Evolutionary conservation across 1,140 invertebrate genomes (phyloP), one percentile per base, ranked within the genome.

Genomic region (Rhopalosiphum padi): DNA sequence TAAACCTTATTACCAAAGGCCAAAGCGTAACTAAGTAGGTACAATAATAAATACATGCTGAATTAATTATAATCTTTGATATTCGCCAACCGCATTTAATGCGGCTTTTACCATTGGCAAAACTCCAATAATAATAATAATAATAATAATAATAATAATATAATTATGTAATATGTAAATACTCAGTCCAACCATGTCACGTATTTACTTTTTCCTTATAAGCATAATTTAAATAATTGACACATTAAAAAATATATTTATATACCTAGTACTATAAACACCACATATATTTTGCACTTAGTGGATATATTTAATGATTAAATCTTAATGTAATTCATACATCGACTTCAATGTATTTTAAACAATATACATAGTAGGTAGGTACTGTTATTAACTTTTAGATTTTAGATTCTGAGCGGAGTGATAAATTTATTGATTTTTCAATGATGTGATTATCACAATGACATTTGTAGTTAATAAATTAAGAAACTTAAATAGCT

Each of bases 41-140:
- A 77, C 60, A n/a, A 68, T 43, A 43, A 85, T 43, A 41, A 85
- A 43, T 21, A 3, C 15, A 86, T 41, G 37, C 25, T 3, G 23
- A 86, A 86, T 86, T 41, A 25, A 86, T 86, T 86, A 43, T 86
- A 41, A 86, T 86, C 37, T 86, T 43, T 43, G 83, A 86, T 43
- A 43, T 30, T 43, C 83, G 23, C 41, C 37, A 86, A 86, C 37
- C 83, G 23, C 83, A 11, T 86, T 43, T 41, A 15, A 86, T 43
- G 23, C 23, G 23, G 23, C 83, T 43, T 85, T 86, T 86, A 30
- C 23, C 23, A 43, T 86, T 86, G 83, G 83, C 83, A 86, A 43
- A 41, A 43, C 23, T 41, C 37, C 83, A 86, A 86, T 41, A 86
- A 23, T 86, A 22, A 41, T 25, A 37, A 83, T 82, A 82, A n/a